A percentile compares a stretch with the other conserved stretches of the same genome.
Conservation (phyloP, 1,140 invertebrate species). For the Drosophila fuyamai region DNA sequence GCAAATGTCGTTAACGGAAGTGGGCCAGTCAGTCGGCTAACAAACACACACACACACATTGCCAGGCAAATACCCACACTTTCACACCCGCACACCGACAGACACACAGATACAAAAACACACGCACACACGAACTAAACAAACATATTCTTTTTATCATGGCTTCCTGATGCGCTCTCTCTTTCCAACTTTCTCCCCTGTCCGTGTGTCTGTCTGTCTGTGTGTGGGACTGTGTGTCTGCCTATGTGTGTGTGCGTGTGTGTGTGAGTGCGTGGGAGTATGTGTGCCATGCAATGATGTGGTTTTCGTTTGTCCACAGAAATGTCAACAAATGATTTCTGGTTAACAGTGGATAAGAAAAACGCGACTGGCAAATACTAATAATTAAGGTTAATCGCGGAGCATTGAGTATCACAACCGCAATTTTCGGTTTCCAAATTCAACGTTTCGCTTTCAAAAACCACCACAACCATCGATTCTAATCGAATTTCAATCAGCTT, state of each 20-base stretch:
- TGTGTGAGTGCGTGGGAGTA: constrained; percentile 3
- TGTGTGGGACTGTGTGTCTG: too few species aligned
- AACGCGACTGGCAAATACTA: neutral
- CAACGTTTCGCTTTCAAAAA: neutral
- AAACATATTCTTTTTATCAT: constrained; percentile 40
- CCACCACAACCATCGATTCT: neutral
- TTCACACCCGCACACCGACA: constrained; percentile 15
- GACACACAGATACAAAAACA: constrained; percentile 8
- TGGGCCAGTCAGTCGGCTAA: constrained; percentile 37
- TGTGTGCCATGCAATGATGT: constrained; percentile 31
- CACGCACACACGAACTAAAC: constrained; percentile 11
- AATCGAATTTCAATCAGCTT: constrained; percentile 3
- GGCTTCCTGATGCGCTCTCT: constrained; percentile 39
- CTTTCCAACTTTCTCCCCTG: neutral
- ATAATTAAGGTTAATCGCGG: constrained; percentile 38
- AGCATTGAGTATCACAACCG: neutral
- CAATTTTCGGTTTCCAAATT: constrained; percentile 9
- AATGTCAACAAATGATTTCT: constrained; percentile 26
- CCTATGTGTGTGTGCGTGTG: neutral
- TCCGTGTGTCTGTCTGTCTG: neutral
- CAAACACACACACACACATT: neutral
- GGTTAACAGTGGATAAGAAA: constrained; percentile 12
- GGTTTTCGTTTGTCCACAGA: constrained; percentile 30
- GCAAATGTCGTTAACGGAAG: constrained; percentile 70
- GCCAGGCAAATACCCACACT: constrained; percentile 6